Evolutionary conservation across 2,797 vertebrate species (phyloP).

Genomic region (Channa striata): DNA sequence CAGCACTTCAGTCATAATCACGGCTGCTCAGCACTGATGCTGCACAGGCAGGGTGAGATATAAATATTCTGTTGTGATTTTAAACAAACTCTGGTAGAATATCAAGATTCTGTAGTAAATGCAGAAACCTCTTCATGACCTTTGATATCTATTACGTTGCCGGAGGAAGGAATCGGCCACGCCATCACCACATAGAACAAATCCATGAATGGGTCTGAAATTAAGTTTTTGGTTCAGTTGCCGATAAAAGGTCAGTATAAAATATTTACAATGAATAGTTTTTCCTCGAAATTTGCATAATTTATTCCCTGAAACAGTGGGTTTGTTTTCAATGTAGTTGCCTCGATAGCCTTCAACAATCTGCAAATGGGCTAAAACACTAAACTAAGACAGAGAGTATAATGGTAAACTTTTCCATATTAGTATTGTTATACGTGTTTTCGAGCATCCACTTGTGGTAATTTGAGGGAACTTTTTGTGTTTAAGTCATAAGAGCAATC

Average conservation of each 20-base stretch:
- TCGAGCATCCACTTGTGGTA: too few relatives aligned
- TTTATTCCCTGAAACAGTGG: conserved; percentile 21
- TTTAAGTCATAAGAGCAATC: too few relatives aligned
- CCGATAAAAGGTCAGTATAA: conserved; percentile 26
- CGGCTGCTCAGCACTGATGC: conserved; percentile 51
- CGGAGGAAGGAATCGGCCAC: conserved; percentile 17
- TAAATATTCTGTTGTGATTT: conserved; percentile 64
- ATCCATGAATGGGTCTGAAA: conserved; percentile 48
- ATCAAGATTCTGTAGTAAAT: conserved; percentile 57
- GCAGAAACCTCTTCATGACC: conserved; percentile 46
- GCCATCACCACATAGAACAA: conserved; percentile 36
- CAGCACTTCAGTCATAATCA: conserved; percentile 74
- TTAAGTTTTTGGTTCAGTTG: conserved; percentile 42
- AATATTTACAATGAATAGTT: conserved; percentile 43
- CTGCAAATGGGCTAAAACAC: too few relatives aligned
- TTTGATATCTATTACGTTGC: conserved; percentile 50
- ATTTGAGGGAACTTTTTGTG: too few relatives aligned
- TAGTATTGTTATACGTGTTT: too few relatives aligned
- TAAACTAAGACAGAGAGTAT: too few relatives aligned
- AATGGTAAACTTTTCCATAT: too few relatives aligned
- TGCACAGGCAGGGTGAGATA: conserved; percentile 50
- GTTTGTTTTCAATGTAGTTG: conserved; percentile 19
- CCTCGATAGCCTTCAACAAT: background rate
- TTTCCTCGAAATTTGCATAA: conserved; percentile 41
- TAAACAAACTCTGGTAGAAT: conserved; percentile 48